Evolutionary conservation across 1,140 invertebrate species (phyloP).

Genomic region (Halesus radiatus): DNA sequence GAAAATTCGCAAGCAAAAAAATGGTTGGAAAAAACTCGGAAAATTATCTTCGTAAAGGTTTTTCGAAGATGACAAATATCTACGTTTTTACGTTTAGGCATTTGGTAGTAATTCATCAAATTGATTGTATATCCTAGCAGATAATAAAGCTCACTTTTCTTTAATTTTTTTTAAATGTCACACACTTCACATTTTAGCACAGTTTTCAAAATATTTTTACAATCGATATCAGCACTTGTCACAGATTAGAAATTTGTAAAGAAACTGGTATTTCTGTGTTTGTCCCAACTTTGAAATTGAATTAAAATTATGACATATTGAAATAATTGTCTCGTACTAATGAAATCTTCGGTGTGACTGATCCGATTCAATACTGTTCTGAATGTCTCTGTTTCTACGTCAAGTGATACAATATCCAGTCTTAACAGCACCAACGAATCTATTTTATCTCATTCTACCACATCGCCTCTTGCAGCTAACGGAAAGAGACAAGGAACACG

Average conservation of each 20-base stretch:
- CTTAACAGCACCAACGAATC: neutral
- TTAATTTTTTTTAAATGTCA: neutral
- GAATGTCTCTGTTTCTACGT: constrained; percentile 10
- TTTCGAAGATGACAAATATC: no score
- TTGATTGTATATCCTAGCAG: no score
- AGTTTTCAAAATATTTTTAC: neutral
- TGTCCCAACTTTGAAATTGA: constrained; percentile 12
- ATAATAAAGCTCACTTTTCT: neutral
- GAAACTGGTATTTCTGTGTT: neutral
- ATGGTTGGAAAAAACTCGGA: no score
- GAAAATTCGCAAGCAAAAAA: no score
- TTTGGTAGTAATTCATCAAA: no score
- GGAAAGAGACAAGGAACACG: neutral
- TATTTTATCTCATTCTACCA: neutral
- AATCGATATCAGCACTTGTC: neutral
- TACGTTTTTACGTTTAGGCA: no score
- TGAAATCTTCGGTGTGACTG: constrained; percentile 44
- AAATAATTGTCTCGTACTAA: constrained; percentile 41
- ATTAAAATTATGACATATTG: constrained; percentile 48
- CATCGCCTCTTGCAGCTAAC: no score
- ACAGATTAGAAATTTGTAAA: neutral
- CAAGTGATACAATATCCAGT: constrained; percentile 14
- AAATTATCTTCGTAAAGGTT: no score
- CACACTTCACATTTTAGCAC: neutral
- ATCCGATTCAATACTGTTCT: constrained; percentile 14